Base-by-base conservation (phyloP, 2,888 invertebrate genomes). In the Erpobdella octoculata region DNA sequence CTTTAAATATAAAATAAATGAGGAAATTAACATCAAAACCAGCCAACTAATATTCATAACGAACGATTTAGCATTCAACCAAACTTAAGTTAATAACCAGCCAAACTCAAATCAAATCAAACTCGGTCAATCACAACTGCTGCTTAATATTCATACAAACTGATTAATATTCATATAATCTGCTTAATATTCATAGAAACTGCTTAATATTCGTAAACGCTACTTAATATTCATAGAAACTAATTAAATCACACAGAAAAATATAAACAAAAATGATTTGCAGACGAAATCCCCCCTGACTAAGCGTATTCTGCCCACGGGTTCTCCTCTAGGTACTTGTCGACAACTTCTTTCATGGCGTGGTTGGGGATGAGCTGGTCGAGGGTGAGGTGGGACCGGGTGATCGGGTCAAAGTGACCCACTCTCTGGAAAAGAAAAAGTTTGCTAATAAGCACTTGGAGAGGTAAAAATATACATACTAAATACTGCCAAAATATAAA, bases 361-460 rank as follows among this genome's bases (percentile, higher is more conserved):
- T 96, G 90, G 86, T 98, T 99, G 1, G 97, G 97, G 79, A 97
- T 95, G 69, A 98, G 87, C 82, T 96, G 93, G 83, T 96, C 95
- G 76, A 93, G 91, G 0, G 93, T 95, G 68, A 98, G 85, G 83
- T 93, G 91, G 75, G 93, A 93, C 74, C 98, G 87, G 18, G 98
- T 98, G 6, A 99, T 94, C 0, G 98, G 98, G 85, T 99, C 98
- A 84, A 99, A 98, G 83, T 98, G 98, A 1, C 98, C 96, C 35
- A 97, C 95, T 79, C 95, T 88, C 89, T 95, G 88, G 58, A 84
- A 85, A 25, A 53, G 21, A 28, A 33, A 21, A 6, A 28, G 33
- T 31, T n/a, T 15, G 28, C 9, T 12, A 28, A 9, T 53, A 6
- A n/a, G 28, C n/a, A 21, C 4, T 5, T 53, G 53, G 15, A 12